phyloP scores from a whole-genome alignment of 2,888 invertebrate species.

The Cantharis flavilabris region DNA sequence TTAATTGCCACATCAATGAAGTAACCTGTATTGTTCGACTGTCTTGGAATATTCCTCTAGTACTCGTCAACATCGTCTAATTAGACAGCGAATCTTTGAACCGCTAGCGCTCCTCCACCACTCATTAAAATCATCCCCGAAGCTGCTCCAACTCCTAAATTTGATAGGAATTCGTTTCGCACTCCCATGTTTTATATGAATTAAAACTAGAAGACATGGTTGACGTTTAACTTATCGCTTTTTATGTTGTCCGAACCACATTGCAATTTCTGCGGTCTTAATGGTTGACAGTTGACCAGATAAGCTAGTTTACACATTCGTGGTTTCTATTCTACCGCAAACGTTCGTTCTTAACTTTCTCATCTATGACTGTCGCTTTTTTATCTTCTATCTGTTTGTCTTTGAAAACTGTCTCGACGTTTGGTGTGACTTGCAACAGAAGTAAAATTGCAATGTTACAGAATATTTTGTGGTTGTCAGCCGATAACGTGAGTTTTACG shows the following conservation, averaged over 20 bases:
- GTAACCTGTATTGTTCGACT: background rate
- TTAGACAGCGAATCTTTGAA: too few species aligned
- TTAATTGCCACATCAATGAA: background rate
- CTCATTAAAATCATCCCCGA: too few species aligned
- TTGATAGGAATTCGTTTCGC: background rate
- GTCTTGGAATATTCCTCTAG: background rate
- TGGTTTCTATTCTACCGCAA: slow-evolving; percentile 25
- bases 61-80: too few species aligned
- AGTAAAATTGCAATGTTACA: background rate
- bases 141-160: too few species aligned
- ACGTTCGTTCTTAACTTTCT: slow-evolving; percentile 23
- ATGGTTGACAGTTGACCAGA: slow-evolving; percentile 25
- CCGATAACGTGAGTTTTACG: background rate
- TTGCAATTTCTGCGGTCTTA: slow-evolving; percentile 21
- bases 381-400: background rate
- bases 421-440: background rate
- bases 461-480: background rate
- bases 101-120: too few species aligned
- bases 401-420: background rate
- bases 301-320: slow-evolving; percentile 26
- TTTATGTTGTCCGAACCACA: slow-evolving; percentile 22
- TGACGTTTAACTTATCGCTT: slow-evolving; percentile 26
- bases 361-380: slow-evolving; percentile 10
- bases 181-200: background rate
- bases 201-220: background rate